Evolutionary conservation across 2,888 invertebrate species (phyloP).

Genomic region (Brachyopa scutellaris): DNA sequence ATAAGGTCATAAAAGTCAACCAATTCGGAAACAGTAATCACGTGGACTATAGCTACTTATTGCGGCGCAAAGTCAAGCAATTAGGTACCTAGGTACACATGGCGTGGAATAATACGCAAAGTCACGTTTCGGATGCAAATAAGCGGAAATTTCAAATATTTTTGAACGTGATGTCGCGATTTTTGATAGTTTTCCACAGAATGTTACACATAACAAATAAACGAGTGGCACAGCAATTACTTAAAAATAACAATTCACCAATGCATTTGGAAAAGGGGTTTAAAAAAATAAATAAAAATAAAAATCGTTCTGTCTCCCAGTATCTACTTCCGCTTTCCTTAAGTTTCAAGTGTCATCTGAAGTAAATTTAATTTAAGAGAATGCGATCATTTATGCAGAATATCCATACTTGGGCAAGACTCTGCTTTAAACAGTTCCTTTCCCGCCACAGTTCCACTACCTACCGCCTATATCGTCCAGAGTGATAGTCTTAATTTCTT

Average conservation of each 20-base stretch:
- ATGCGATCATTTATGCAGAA: slow-evolving; percentile 32
- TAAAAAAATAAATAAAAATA: too few relatives aligned
- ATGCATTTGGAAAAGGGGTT: background rate
- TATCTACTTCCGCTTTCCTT: background rate
- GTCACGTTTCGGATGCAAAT: slow-evolving; percentile 48
- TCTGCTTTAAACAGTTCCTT: slow-evolving; percentile 38
- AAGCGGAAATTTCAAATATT: slow-evolving; percentile 32
- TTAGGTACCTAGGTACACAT: background rate
- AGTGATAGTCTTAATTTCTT: slow-evolving; percentile 44
- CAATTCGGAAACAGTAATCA: slow-evolving; percentile 19
- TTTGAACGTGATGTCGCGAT: slow-evolving; percentile 33
- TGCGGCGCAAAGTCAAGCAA: background rate
- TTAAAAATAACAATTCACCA: too few relatives aligned
- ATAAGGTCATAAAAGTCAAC: slow-evolving; percentile 40
- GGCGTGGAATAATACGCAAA: background rate
- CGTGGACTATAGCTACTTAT: background rate
- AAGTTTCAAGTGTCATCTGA: background rate
- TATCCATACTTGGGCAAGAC: slow-evolving; percentile 3
- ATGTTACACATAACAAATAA: background rate
- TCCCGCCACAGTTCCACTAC: background rate
- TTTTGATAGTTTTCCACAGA: background rate
- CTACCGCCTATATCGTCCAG: background rate
- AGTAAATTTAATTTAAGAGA: slow-evolving; percentile 25
- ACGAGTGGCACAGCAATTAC: background rate
- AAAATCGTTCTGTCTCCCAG: background rate